These are phyloP conservation scores for Antedon bifida DNA, from an alignment of 35 echinoderm and acorn worm species.

Conservation along the genomic window DNA sequence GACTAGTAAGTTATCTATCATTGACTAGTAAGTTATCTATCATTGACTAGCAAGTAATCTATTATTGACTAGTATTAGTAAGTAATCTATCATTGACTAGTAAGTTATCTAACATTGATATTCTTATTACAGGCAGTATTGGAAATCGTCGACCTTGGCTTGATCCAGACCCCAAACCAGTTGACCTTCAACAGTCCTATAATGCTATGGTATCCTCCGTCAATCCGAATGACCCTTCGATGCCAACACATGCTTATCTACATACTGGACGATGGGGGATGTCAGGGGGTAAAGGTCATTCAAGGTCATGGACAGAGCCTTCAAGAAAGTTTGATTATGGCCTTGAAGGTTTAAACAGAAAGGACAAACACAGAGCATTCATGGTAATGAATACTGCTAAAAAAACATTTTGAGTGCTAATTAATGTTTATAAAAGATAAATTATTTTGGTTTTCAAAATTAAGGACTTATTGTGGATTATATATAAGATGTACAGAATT, in stretches of 20 bases:
- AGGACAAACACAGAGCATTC: conserved; percentile 47
- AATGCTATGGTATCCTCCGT: conserved; percentile 33
- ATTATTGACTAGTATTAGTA: no score
- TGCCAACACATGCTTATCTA: conserved; percentile 15
- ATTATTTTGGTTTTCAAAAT: no score
- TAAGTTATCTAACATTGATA: not conserved
- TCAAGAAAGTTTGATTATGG: conserved; percentile 62
- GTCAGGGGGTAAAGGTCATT: conserved; percentile 9
- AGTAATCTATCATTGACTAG: no score
- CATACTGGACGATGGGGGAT: conserved; percentile 4
- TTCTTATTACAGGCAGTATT: not conserved
- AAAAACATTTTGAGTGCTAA: no score
- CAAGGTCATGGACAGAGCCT: conserved; percentile 53
- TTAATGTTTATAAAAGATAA: no score
- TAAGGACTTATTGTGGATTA: no score
- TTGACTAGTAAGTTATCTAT: no score
- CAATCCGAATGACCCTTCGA: conserved; percentile 62
- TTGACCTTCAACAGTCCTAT: conserved; percentile 44
- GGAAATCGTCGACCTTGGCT: conserved; percentile 64
- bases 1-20: no score
- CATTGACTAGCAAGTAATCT: no score
- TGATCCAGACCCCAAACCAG: conserved; percentile 52
- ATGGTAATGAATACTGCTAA: conserved; percentile 16
- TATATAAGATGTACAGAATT: no score
- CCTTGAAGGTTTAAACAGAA: conserved; percentile 29